Evolutionary conservation across 2,888 invertebrate genomes (phyloP).

Genomic region (Itoplectis maculator): DNA sequence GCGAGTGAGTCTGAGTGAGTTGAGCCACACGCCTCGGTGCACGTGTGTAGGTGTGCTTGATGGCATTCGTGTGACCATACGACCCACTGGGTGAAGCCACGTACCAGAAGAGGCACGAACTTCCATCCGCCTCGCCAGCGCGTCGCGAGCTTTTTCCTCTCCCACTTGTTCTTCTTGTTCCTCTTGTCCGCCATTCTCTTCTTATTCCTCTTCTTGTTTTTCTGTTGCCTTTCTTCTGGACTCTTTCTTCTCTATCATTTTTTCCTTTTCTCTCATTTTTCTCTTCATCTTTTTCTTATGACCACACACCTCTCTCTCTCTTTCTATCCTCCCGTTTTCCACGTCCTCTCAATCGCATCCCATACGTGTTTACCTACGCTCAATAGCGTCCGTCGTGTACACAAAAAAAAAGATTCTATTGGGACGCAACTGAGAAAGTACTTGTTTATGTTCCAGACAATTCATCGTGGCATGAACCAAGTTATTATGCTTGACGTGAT

Average conservation of each 20-base stretch:
- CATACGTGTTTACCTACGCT: background rate
- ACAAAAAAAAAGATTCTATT: background rate
- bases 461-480: no score
- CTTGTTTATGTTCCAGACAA: no score
- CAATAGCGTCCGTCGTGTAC: slow-evolving; percentile 13
- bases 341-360: background rate
- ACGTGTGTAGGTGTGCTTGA: slow-evolving; percentile 36
- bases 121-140: slow-evolving; percentile 17
- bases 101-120: slow-evolving; percentile 33
- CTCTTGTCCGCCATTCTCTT: background rate
- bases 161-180: slow-evolving; percentile 13
- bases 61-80: slow-evolving; percentile 52
- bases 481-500: no score
- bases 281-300: slow-evolving; percentile 60
- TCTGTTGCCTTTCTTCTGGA: slow-evolving; percentile 1
- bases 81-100: slow-evolving; percentile 43
- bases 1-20: slow-evolving; percentile 22
- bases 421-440: no score
- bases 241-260: slow-evolving; percentile 30
- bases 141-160: slow-evolving; percentile 25
- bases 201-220: slow-evolving; percentile 7
- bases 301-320: slow-evolving; percentile 5
- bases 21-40: slow-evolving; percentile 8
- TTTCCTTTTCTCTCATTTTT: slow-evolving; percentile 47
- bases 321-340: background rate